phyloP scores from a whole-genome alignment of 2,797 vertebrate species.

The Zonotrichia albicollis region DNA sequence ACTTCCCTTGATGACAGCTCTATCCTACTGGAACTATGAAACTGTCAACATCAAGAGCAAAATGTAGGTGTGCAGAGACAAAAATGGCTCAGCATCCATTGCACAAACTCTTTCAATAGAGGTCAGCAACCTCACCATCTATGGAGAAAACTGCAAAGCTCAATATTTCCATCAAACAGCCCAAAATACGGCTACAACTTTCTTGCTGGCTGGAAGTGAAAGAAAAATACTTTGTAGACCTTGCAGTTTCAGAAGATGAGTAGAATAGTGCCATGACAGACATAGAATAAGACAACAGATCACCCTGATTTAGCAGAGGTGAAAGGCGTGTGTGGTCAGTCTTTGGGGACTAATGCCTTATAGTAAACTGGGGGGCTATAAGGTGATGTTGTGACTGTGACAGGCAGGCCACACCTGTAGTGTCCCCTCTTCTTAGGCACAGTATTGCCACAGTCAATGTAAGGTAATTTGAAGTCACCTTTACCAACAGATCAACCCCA shows the following conservation, averaged over 20 bases:
- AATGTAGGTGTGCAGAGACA: slow-evolving; percentile 55
- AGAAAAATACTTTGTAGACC: background rate
- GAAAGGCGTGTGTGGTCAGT: background rate
- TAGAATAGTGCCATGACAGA: background rate
- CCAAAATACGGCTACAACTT: background rate
- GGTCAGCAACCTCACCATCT: slow-evolving; percentile 34
- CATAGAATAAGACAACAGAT: background rate
- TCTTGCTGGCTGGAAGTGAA: background rate
- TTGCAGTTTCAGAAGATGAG: background rate
- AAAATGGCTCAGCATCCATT: slow-evolving; percentile 28
- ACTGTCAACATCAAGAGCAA: slow-evolving; percentile 53
- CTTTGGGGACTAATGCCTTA: background rate
- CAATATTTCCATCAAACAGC: slow-evolving; percentile 11
- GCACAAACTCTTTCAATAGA: slow-evolving; percentile 29
- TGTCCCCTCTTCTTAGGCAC: background rate
- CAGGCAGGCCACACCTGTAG: background rate
- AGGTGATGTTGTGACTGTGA: background rate
- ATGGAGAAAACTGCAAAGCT: background rate
- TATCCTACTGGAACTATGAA: slow-evolving; percentile 54
- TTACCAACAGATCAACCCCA: background rate
- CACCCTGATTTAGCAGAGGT: background rate
- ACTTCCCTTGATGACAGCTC: slow-evolving; percentile 55
- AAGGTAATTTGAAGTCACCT: background rate
- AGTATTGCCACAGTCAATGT: background rate
- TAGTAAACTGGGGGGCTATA: background rate